Evolutionary conservation across 64 coral and sea anemone genomes (phyloP).

Genomic region (Astreopora myriophthalma): DNA sequence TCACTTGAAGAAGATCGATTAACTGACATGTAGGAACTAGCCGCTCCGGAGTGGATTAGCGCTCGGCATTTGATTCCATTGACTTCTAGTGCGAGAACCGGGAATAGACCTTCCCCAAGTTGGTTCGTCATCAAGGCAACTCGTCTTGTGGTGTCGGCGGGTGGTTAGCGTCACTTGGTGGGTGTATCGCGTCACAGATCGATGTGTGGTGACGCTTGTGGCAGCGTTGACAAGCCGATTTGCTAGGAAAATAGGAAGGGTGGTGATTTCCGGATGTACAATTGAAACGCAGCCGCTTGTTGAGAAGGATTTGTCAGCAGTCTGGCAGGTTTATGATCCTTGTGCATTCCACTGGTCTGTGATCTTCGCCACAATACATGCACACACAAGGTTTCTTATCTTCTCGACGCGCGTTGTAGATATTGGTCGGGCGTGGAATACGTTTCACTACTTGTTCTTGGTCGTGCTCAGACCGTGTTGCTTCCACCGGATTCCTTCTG

Average conservation of each 20-base stretch:
- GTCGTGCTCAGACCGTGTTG: too few species aligned
- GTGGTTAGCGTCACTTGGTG: neutral
- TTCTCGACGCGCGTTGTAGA: neutral
- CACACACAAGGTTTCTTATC: neutral
- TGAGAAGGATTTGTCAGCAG: conserved; percentile 18
- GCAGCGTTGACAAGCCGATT: conserved; percentile 20
- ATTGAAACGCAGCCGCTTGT: conserved; percentile 48
- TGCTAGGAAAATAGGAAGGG: conserved; percentile 14
- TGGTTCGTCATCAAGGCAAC: conserved; percentile 46
- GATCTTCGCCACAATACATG: conserved; percentile 46
- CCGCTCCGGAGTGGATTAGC: conserved; percentile 35
- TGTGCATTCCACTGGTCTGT: conserved; percentile 49
- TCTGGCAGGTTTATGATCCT: neutral
- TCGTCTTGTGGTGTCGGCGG: neutral
- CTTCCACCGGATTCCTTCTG: too few species aligned
- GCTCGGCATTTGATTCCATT: conserved; percentile 56
- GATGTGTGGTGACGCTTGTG: conserved; percentile 52
- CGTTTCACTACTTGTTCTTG: too few species aligned
- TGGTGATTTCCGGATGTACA: conserved; percentile 44
- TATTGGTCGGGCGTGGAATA: too few species aligned
- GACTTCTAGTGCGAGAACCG: conserved; percentile 39
- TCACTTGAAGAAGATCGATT: conserved; percentile 9
- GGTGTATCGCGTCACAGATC: conserved; percentile 10
- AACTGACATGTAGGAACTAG: conserved; percentile 34
- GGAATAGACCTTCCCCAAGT: conserved; percentile 24